Percentiles rank a stretch among this genome's conserved stretches.
These are phyloP conservation scores for Pachliopta kotzebuea DNA, from an alignment of 2,888 invertebrate species.

Conservation along the genomic window DNA sequence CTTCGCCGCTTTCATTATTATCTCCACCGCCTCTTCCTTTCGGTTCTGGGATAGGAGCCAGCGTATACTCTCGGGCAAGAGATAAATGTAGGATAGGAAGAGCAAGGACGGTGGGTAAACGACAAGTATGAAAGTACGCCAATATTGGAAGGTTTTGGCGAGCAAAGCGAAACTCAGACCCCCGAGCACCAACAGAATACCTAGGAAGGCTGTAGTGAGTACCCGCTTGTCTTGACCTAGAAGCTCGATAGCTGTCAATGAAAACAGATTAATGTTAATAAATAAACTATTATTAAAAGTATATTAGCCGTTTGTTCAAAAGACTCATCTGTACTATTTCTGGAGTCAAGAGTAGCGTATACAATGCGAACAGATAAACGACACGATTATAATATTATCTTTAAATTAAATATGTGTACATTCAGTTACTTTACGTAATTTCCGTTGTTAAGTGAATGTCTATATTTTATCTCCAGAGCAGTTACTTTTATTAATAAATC, in stretches of 20 bases:
- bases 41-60: constrained; percentile 88
- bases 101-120: constrained; percentile 86
- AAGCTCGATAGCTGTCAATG: constrained; percentile 65
- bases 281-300: too few species aligned
- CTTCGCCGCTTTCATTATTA: constrained; percentile 82
- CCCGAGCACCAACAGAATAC: constrained; percentile 82
- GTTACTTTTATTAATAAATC: too few species aligned
- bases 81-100: constrained; percentile 84
- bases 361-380: too few species aligned
- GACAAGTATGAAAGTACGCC: constrained; percentile 85
- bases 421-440: too few species aligned
- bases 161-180: constrained; percentile 84
- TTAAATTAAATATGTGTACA: too few species aligned
- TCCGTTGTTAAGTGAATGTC: too few species aligned
- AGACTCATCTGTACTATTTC: too few species aligned
- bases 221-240: constrained; percentile 70
- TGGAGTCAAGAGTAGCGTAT: too few species aligned
- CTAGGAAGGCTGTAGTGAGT: constrained; percentile 65
- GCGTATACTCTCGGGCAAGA: constrained; percentile 88
- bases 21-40: constrained; percentile 82
- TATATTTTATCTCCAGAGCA: too few species aligned
- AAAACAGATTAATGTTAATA: constrained; percentile 7
- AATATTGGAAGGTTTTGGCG: constrained; percentile 85
- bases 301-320: too few species aligned
- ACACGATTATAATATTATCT: too few species aligned